Percentiles rank a stretch among this genome's conserved stretches.
Evolutionary conservation across 2,113 vertebrate species (phyloP).

Genomic region (Cyanoramphus novaezelandiae): DNA sequence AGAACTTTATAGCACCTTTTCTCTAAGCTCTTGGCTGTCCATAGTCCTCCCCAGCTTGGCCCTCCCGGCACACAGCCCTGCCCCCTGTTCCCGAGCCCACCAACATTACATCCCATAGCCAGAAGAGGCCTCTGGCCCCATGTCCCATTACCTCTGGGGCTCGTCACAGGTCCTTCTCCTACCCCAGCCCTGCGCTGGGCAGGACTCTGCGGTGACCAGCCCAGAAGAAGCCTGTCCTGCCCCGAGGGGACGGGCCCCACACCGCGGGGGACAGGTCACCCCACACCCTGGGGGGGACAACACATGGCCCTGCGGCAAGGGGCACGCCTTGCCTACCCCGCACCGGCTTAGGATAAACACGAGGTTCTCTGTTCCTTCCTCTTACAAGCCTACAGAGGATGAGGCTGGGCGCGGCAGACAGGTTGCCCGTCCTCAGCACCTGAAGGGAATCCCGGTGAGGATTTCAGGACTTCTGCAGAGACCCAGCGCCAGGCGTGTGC

Average conservation of each 20-base stretch:
- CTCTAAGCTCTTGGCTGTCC: background rate
- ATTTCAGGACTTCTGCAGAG: accelerated
- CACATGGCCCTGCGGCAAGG: too few species aligned
- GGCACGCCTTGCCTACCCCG: background rate
- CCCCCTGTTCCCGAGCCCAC: too few species aligned
- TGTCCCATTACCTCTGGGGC: background rate
- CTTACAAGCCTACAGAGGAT: accelerated
- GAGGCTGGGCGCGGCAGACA: background rate
- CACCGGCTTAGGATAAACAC: background rate
- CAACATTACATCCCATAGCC: accelerated
- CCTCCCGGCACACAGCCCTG: background rate
- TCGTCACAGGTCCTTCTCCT: accelerated
- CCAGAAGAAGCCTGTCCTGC: background rate
- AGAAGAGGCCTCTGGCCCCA: accelerated
- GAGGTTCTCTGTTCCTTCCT: accelerated
- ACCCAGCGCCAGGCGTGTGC: accelerated
- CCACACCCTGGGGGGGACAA: accelerated
- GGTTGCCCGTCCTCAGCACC: accelerated
- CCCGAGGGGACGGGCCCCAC: background rate
- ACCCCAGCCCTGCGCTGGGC: too few species aligned
- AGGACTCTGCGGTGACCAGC: background rate
- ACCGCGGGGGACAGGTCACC: too few species aligned
- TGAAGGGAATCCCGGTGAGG: accelerated
- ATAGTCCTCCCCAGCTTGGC: background rate
- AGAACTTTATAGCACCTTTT: background rate